Base-by-base conservation (phyloP, 2,888 invertebrate species). In the Limnephilus rhombicus region DNA sequence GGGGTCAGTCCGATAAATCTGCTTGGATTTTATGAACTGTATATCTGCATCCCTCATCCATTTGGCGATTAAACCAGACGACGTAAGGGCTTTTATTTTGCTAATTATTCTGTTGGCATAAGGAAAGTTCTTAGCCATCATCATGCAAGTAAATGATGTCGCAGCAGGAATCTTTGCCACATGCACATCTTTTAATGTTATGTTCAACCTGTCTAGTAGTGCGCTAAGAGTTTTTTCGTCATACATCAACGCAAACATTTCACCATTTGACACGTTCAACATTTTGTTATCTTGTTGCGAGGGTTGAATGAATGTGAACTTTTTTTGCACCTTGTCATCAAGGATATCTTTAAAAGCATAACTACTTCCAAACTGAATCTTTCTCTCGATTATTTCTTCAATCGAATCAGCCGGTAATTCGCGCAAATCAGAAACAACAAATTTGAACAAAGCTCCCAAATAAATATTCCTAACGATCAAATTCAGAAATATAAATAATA, bases 401-500 rank as follows among this genome's bases (percentile, higher is more conserved):
- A 91, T 68, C 13, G 68, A 45, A 41, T 53, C 37, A 7, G 80
- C 34, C n/a, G 34, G 80, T 11, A 13, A 13, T n/a, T 85, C 86
- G 12, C 80, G 11, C 41, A 91, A 53, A 86, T 85, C 86, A 11
- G 68, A 80, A 41, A 91, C 45, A n/a, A 91, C n/a, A 29, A 91
- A 91, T 31, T 91, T 91, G 37, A 85, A 91, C 5, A 91, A 80
- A 5, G 49, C 15, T 45, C 45, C 45, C 45, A 45, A 45, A 45
- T 45, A 45, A 12, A 45, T 45, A 45, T 12, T 45, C 12, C 49
- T 49, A 0, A 29, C 53, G 15, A 80, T 80, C 80, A 91, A 53
- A 41, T 85, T 85, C 37, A 83, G 5, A 86, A 85, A 85, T 53
- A 85, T 18, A 18, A 86, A 13, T 3, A 80, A 49, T 41, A 91